A percentile compares a stretch with the other conserved stretches of the same genome.
Conservation (phyloP, 1,140 invertebrate genomes). For the Drosophila pandora region DNA sequence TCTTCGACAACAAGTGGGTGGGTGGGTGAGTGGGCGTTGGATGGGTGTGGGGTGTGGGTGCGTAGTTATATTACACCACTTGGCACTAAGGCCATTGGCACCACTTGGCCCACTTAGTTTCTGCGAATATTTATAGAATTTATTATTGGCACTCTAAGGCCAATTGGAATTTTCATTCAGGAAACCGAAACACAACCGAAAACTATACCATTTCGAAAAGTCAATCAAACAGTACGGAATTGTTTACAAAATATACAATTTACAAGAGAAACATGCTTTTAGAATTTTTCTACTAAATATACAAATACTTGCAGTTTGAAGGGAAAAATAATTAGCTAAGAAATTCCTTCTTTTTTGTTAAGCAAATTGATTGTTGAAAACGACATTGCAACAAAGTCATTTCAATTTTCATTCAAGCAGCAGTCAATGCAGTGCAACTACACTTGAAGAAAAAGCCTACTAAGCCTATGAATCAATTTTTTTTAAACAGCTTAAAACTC, state of each 20-base stretch:
- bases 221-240: too few relatives aligned
- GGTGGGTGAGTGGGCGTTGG: neutral
- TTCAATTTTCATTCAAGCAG: constrained; percentile 75
- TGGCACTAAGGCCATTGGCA: constrained; percentile 59
- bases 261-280: too few relatives aligned
- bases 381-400: constrained; percentile 81
- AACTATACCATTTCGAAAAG: neutral
- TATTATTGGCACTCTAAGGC: constrained; percentile 52
- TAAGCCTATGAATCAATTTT: too few relatives aligned
- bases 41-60: neutral
- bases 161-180: constrained; percentile 42
- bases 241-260: too few relatives aligned
- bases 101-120: constrained; percentile 39
- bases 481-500: neutral
- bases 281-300: too few relatives aligned
- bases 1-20: neutral
- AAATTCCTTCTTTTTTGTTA: neutral
- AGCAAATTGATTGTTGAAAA: constrained; percentile 8
- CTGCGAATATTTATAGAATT: constrained; percentile 57
- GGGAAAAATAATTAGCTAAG: neutral
- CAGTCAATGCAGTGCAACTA: constrained; percentile 24
- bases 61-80: constrained; percentile 7
- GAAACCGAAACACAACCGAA: neutral
- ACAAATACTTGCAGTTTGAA: too few relatives aligned
- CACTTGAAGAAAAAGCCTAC: neutral